Conservation (phyloP, 1,140 invertebrate species). For the Drosophila aff. region DNA sequence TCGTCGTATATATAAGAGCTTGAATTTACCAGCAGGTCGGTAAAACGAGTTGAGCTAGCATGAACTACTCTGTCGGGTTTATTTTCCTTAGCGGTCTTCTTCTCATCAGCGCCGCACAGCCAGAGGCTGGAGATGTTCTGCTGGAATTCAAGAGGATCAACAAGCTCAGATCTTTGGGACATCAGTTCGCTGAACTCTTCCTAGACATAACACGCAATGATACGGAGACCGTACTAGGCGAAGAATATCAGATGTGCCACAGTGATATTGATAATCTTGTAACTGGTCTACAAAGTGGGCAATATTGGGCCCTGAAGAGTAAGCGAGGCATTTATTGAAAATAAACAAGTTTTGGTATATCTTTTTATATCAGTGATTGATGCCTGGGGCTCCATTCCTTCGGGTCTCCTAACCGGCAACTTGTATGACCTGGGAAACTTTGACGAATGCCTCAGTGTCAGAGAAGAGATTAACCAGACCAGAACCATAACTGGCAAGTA, state of each 20-base stretch:
- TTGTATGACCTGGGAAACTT: constrained; percentile 60
- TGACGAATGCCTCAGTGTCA: constrained; percentile 54
- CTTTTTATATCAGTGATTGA: constrained; percentile 48
- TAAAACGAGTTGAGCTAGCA: constrained; percentile 3
- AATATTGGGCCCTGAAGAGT: constrained; percentile 22
- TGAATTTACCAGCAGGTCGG: neutral
- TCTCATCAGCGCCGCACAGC: neutral
- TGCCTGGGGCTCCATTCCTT: constrained; percentile 44
- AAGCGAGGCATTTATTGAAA: neutral
- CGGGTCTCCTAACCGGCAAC: constrained; percentile 20
- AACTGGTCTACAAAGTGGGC: neutral
- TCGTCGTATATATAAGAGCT: neutral
- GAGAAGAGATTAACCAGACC: neutral
- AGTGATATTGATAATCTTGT: neutral
- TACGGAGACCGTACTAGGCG: neutral
- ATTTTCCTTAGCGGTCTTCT: constrained; percentile 11
- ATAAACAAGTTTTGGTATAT: neutral
- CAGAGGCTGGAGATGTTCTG: neutral
- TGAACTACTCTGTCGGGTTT: neutral
- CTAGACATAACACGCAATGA: constrained; percentile 11
- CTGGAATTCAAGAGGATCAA: constrained; percentile 7
- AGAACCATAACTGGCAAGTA: constrained; percentile 50
- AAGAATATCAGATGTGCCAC: constrained; percentile 5
- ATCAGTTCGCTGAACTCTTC: constrained; percentile 37
- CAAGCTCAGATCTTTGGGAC: constrained; percentile 13